Percentiles rank a stretch among this genome's conserved stretches.
Evolutionary conservation across 64 coral and sea anemone genomes (phyloP).

Genomic region (Porites lutea): DNA sequence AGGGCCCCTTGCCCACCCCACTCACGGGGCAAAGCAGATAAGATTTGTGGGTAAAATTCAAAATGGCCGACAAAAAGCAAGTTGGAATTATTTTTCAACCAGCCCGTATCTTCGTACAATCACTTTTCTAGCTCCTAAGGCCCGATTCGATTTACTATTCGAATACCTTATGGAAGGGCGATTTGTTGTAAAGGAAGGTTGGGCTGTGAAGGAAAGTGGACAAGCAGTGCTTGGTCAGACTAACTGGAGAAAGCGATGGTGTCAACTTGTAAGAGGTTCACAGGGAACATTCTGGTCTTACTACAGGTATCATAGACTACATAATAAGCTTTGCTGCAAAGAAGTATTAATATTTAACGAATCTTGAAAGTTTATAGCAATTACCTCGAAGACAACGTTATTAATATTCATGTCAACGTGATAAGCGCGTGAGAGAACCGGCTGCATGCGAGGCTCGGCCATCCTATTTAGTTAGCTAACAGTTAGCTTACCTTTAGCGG

Average conservation of each 20-base stretch:
- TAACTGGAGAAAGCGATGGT: constrained; percentile 92
- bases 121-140: too few relatives aligned
- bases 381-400: not conserved
- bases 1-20: too few relatives aligned
- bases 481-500: too few relatives aligned
- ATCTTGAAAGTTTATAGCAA: not conserved
- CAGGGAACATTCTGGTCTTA: constrained; percentile 76
- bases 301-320: constrained; percentile 61
- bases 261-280: constrained; percentile 57
- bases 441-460: not conserved
- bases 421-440: not conserved
- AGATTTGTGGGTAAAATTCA: constrained; percentile 27
- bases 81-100: too few relatives aligned
- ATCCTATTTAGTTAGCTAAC: too few relatives aligned
- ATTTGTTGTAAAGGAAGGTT: constrained; percentile 89
- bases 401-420: constrained; percentile 18
- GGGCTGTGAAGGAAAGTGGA: constrained; percentile 95
- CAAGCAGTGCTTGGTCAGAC: constrained; percentile 89
- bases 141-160: not conserved
- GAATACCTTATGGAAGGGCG: not conserved
- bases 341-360: constrained; percentile 22
- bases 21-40: not conserved
- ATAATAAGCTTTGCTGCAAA: not conserved
- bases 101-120: too few relatives aligned
- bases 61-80: constrained; percentile 8